Percentiles rank a stretch among this genome's conserved stretches.
phyloP scores from a whole-genome alignment of 2,113 vertebrate species.

The Toxotes chatareus region DNA sequence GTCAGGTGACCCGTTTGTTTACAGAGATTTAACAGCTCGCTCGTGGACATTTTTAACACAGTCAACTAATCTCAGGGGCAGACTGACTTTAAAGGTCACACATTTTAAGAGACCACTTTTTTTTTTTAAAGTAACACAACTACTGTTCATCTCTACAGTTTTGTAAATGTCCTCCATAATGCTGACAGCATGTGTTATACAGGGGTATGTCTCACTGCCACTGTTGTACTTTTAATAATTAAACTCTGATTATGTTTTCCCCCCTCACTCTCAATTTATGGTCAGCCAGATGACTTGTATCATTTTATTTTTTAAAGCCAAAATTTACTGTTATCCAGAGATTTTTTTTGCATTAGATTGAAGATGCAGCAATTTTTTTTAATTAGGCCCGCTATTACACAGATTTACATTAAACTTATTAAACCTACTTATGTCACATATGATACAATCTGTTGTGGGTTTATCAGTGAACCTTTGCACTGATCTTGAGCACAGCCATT shows the following conservation, averaged over 20 bases:
- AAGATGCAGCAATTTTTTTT: no score
- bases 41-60: constrained; percentile 20
- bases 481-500: not conserved
- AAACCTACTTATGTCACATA: not conserved
- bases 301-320: not conserved
- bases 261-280: not conserved
- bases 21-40: constrained; percentile 14
- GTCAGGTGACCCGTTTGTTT: not conserved
- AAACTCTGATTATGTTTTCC: constrained; percentile 16
- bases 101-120: constrained; percentile 6
- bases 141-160: constrained; percentile 12
- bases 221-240: constrained; percentile 31
- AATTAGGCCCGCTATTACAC: not conserved
- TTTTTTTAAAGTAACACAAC: constrained; percentile 24
- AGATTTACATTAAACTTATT: not conserved
- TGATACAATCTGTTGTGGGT: not conserved
- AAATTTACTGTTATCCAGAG: not conserved
- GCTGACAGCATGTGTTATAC: not conserved
- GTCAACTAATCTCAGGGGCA: constrained; percentile 78
- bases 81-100: constrained; percentile 7
- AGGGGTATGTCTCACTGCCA: constrained; percentile 1
- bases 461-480: constrained; percentile 37
- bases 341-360: no score
- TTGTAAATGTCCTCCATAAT: constrained; percentile 7
- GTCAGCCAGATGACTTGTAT: not conserved